Base-by-base conservation (phyloP, 2,797 vertebrate species). In the Rhynchonycteris naso region DNA sequence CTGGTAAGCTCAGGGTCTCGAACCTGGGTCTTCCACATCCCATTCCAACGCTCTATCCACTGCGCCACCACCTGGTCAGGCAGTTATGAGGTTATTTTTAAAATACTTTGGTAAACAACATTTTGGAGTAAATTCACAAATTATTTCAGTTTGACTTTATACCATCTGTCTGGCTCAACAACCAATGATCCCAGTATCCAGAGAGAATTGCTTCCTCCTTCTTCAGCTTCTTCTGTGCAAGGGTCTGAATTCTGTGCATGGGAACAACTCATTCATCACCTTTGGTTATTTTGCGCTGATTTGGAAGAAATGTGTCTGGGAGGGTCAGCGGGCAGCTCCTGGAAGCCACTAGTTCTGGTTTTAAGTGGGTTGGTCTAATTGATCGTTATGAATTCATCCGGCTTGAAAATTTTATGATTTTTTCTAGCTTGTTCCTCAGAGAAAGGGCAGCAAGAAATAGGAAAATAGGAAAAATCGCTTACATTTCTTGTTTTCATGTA, bases 61-160 rank as follows among this genome's bases (percentile, higher is more conserved):
- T n/a, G n/a, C n/a, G n/a, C n/a, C n/a, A n/a, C n/a, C n/a, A n/a
- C n/a, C n/a, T n/a, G n/a, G n/a, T n/a, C n/a, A n/a, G n/a, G n/a
- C 26, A 30, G 14, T 69, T 19, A 66, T 54, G 22, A 68, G 47
- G 16, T 15, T 85, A 82, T 54, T 66, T 82, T 82, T 30, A 68
- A 88, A 95, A 61, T 26, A 56, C 5, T 85, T 89, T 22, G 38
- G 26, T 61, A 96, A 85, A 66, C 22, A 52, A 84, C 47, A 94
- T 69, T 88, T 92, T 94, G 16, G 72, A 88, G 38, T 58, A 81
- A 69, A 76, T 47, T 87, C 26, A 84, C 30, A 87, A 59, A 56
- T 78, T 18, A 68, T 38, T 78, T 30, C 47, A 38, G 7, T 56
- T 78, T 93, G 74, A 72, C 22, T 63, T 78, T 61, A 65, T 15